Evolutionary conservation across 1,140 invertebrate species (phyloP).

Genomic region (Portunus trituberculatus): DNA sequence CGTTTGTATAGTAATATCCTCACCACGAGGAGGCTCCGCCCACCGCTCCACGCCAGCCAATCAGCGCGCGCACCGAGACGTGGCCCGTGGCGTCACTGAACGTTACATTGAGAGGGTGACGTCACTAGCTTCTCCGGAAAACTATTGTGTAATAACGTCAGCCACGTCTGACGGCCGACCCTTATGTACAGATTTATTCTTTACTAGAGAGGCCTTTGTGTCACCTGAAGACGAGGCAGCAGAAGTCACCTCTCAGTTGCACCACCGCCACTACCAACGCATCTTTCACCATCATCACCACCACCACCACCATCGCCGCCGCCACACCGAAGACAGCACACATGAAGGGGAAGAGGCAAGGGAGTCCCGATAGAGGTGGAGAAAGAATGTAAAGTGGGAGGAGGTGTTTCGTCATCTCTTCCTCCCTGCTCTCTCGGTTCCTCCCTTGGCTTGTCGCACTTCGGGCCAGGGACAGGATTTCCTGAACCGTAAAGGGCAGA

Average conservation of each 20-base stretch:
- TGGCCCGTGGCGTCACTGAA: conserved; percentile 25
- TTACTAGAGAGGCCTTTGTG: not conserved
- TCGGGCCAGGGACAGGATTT: not conserved
- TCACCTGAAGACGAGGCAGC: not conserved
- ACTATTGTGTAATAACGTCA: conserved; percentile 52
- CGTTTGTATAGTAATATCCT: conserved; percentile 60
- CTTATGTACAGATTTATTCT: conserved; percentile 27
- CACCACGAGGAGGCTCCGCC: not conserved
- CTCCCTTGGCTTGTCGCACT: not conserved
- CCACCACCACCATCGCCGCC: not conserved
- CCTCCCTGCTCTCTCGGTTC: not conserved
- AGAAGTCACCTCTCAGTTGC: not conserved
- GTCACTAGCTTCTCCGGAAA: conserved; percentile 44
- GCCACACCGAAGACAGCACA: not conserved
- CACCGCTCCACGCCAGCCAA: not conserved
- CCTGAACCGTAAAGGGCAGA: not conserved
- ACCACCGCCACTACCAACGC: not conserved
- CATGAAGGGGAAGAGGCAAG: not conserved
- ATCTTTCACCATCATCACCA: not conserved
- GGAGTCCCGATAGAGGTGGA: no score
- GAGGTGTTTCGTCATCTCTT: not conserved
- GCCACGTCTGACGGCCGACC: conserved; percentile 12
- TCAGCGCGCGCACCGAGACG: not conserved
- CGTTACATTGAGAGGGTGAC: conserved; percentile 35
- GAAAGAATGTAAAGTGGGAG: not conserved